Conservation (phyloP, 2,888 invertebrate genomes). For the Drosophila longiperda region DNA sequence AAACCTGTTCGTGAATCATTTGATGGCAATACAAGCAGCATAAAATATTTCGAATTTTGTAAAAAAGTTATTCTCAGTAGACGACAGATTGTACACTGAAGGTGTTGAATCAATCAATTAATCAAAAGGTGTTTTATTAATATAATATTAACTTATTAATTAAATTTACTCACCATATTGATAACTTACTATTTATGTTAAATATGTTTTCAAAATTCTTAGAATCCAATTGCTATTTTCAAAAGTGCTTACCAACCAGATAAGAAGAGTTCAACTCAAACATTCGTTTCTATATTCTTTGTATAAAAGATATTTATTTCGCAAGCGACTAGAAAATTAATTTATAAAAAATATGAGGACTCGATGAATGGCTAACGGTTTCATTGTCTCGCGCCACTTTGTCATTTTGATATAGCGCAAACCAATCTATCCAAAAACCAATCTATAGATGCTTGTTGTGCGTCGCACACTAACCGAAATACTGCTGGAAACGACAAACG, state of each 20-base stretch:
- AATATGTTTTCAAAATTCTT: neutral
- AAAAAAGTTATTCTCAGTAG: neutral
- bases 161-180: neutral
- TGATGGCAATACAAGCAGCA: neutral
- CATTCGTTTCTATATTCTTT: neutral
- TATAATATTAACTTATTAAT: neutral
- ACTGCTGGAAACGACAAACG: slow-evolving; percentile 96
- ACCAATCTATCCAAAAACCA: slow-evolving; percentile 60
- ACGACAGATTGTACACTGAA: neutral
- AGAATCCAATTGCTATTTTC: neutral
- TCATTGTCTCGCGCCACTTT: slow-evolving; percentile 62
- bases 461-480: slow-evolving; percentile 96
- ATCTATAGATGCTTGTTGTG: slow-evolving; percentile 92
- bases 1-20: neutral
- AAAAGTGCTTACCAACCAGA: neutral
- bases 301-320: neutral
- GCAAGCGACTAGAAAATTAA: neutral
- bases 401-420: slow-evolving; percentile 43
- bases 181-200: neutral
- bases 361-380: slow-evolving; percentile 30
- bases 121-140: neutral
- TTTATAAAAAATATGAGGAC: neutral
- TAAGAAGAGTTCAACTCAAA: neutral
- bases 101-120: neutral
- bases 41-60: neutral